These are phyloP conservation scores for Drosophila mimica DNA, from an alignment of 2,888 invertebrate genomes.

Conservation along the genomic window DNA sequence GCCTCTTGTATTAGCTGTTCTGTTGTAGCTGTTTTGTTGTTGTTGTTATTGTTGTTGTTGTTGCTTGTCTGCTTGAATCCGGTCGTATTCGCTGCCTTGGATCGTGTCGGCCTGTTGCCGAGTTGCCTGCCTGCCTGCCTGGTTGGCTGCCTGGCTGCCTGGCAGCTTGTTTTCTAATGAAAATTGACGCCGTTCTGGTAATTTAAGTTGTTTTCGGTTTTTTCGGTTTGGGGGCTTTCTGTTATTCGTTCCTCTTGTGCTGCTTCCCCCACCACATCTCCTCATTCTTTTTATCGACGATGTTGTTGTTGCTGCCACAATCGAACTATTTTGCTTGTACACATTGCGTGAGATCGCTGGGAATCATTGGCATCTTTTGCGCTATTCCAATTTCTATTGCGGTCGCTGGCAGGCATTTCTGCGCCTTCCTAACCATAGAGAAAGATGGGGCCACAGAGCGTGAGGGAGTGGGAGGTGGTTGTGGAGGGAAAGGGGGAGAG, in stretches of 20 bases:
- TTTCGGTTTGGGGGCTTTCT: conserved; percentile 48
- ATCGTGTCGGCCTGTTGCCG: conserved; percentile 35
- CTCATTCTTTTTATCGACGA: conserved; percentile 1
- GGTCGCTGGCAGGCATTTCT: conserved; percentile 19
- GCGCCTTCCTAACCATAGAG: conserved; percentile 12
- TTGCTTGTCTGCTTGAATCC: conserved; percentile 60
- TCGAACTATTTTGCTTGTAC: conserved; percentile 57
- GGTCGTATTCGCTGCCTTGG: conserved; percentile 57
- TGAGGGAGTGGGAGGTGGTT: not conserved
- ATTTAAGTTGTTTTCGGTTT: conserved; percentile 75
- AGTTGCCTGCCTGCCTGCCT: conserved; percentile 23
- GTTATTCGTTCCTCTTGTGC: conserved; percentile 25
- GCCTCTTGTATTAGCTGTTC: conserved; percentile 36
- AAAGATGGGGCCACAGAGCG: not conserved
- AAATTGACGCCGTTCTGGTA: conserved; percentile 79
- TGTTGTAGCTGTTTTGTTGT: conserved; percentile 1
- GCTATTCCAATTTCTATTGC: conserved; percentile 31
- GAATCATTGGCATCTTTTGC: conserved; percentile 18
- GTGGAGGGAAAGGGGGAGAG: not conserved
- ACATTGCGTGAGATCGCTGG: conserved; percentile 65
- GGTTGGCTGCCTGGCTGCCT: conserved; percentile 11
- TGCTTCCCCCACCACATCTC: not conserved
- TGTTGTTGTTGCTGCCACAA: conserved; percentile 30
- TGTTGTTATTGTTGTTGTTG: conserved; percentile 11
- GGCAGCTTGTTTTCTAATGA: conserved; percentile 75